A percentile compares a stretch with the other conserved stretches of the same genome.
Evolutionary conservation across 2,888 invertebrate genomes (phyloP).

Genomic region (Orchestes rusci): DNA sequence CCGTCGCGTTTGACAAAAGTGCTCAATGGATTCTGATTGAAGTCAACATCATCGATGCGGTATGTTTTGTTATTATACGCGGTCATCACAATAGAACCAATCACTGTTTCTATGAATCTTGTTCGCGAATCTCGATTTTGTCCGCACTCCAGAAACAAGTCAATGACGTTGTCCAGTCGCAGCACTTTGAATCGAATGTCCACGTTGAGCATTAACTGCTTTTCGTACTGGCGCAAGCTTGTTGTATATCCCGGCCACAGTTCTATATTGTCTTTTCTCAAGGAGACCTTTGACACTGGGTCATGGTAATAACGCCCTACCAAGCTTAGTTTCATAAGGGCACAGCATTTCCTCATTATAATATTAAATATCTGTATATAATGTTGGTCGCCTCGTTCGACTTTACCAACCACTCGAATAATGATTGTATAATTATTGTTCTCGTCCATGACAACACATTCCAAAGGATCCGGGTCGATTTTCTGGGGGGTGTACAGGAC

Average conservation of each 20-base stretch:
- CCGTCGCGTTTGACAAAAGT: constrained; percentile 56
- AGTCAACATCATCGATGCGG: constrained; percentile 68
- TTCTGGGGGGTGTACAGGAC: constrained; percentile 56
- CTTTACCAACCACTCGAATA: constrained; percentile 54
- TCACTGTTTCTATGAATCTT: constrained; percentile 45
- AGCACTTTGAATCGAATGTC: constrained; percentile 82
- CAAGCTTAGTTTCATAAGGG: constrained; percentile 56
- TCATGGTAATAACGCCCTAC: constrained; percentile 71
- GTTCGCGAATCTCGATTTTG: constrained; percentile 31
- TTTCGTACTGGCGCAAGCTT: constrained; percentile 76
- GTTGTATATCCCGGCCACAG: constrained; percentile 84
- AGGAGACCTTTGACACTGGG: constrained; percentile 55
- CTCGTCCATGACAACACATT: constrained; percentile 48
- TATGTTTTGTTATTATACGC: constrained; percentile 73
- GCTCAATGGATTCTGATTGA: constrained; percentile 49
- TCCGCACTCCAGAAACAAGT: constrained; percentile 53
- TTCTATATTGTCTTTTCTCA: constrained; percentile 58
- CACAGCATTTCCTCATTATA: constrained; percentile 62
- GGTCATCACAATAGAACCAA: constrained; percentile 62
- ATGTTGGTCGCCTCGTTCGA: constrained; percentile 60
- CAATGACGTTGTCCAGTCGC: constrained; percentile 65
- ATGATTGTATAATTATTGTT: too few relatives aligned
- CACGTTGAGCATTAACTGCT: constrained; percentile 63
- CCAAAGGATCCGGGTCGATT: constrained; percentile 52
- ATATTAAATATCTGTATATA: constrained; percentile 74